These are phyloP conservation scores for Takifugu bimaculatus DNA, from an alignment of 2,113 vertebrate genomes.

Conservation along the genomic window DNA sequence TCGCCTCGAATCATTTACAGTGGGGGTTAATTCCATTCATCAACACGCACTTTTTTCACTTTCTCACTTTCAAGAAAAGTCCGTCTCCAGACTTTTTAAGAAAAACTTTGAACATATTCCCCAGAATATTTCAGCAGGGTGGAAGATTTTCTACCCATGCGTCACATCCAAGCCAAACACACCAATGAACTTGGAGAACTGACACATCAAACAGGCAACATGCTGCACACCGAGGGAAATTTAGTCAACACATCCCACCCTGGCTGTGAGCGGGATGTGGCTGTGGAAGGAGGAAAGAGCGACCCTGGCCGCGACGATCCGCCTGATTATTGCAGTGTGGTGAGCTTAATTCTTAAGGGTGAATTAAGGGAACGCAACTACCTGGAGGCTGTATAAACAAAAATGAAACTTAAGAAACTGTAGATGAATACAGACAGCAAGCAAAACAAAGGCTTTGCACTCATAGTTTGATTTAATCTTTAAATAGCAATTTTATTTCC, in stretches of 20 bases:
- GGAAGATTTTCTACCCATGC: slow-evolving; percentile 69
- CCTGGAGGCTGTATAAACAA: slow-evolving; percentile 57
- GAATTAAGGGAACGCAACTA: slow-evolving; percentile 55
- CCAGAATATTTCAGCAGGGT: slow-evolving; percentile 66
- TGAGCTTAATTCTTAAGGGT: slow-evolving; percentile 70
- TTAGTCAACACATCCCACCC: slow-evolving; percentile 71
- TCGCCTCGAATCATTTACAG: background rate
- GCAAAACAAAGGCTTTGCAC: slow-evolving; percentile 19
- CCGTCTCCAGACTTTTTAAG: slow-evolving; percentile 24
- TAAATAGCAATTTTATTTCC: too few relatives aligned
- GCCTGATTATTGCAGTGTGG: slow-evolving; percentile 45
- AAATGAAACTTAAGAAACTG: slow-evolving; percentile 36
- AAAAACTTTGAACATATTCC: slow-evolving; percentile 69
- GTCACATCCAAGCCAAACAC: slow-evolving; percentile 71
- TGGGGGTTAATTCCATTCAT: slow-evolving; percentile 24
- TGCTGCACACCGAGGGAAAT: slow-evolving; percentile 61
- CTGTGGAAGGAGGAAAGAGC: slow-evolving; percentile 27
- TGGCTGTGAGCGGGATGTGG: slow-evolving; percentile 44
- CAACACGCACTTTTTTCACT: slow-evolving; percentile 25
- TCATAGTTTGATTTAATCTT: background rate
- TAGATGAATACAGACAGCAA: slow-evolving; percentile 3
- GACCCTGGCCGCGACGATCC: slow-evolving; percentile 42
- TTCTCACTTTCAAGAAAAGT: slow-evolving; percentile 31
- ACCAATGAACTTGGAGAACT: slow-evolving; percentile 68
- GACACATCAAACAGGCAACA: slow-evolving; percentile 65